Base-by-base conservation (phyloP, 2,113 vertebrate species). In the Brachyhypopomus occidentalis region DNA sequence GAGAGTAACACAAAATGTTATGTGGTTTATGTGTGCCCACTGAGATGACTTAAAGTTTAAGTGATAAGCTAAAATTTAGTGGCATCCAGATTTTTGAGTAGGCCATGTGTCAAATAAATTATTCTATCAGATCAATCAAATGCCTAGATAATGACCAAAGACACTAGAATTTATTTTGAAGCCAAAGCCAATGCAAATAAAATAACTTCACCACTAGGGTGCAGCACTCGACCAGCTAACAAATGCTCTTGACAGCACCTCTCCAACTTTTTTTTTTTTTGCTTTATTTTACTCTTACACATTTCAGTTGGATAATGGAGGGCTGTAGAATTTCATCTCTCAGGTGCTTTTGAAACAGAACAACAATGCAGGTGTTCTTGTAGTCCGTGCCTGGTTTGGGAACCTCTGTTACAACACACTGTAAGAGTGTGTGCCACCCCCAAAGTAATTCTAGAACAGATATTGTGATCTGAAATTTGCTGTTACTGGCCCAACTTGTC, bases 181-280 rank as follows among this genome's bases (percentile, higher is more conserved):
- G 41, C 9, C 5, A 45, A 6, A 45, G 41, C 41, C 30, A 30
- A 30, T 45, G 41, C 9, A 45, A 45, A 45, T 8, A 52, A 14
- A 41, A 23, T 41, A 63, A 25, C 38, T 25, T 36, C 58, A 20
- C 36, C 75, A 64, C 41, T 62, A 52, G 75, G 60, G 75, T 41
- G 60, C 75, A 77, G 60, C 75, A 66, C 75, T 45, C 5, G 23
- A 19, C 22, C 22, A 62, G 9, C 45, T 52, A 52, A 52, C 9
- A 52, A 52, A 52, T 52, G 45, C 9, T 30, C 71, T 20, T 11
- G 20, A 14, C 20, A 12, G 12, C n/a, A 70, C 9, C 3, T 8
- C 45, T 23, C 14, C 17, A 30, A 45, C 19, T 17, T 22, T 20
- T 23, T 3, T n/a, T n/a, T n/a, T 30, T 56, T 1, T 30, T 30